These are phyloP conservation scores for Paradisaea rubra DNA, from an alignment of 2,113 vertebrate genomes.

Conservation along the genomic window DNA sequence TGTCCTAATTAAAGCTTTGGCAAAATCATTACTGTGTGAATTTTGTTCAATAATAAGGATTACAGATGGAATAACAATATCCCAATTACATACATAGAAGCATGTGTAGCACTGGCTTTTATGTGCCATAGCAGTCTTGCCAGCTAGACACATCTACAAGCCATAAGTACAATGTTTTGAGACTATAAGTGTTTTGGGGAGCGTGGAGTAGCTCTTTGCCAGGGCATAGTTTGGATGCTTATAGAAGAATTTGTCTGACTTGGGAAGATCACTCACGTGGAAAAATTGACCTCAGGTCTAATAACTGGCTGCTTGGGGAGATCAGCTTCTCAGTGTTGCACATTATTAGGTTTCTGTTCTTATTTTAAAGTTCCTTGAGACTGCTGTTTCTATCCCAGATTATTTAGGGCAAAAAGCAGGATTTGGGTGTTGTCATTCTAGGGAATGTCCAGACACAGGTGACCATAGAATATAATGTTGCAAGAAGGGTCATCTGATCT, in stretches of 20 bases:
- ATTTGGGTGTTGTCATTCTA: background rate
- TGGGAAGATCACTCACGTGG: background rate
- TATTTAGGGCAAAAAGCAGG: background rate
- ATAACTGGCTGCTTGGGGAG: background rate
- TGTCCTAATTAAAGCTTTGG: conserved; percentile 1
- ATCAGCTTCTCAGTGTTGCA: background rate
- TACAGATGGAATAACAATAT: background rate
- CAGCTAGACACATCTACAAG: background rate
- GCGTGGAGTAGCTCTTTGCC: background rate
- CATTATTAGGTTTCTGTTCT: background rate
- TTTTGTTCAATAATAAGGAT: background rate
- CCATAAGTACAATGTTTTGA: background rate
- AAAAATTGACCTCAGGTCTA: background rate
- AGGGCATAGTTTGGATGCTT: background rate
- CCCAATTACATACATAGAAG: background rate
- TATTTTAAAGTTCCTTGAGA: background rate
- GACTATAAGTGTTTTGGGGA: background rate
- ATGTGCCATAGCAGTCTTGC: background rate
- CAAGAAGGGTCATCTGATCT: background rate
- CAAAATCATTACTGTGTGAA: background rate
- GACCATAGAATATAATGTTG: background rate
- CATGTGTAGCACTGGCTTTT: background rate
- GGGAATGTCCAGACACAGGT: background rate
- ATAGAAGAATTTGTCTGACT: background rate
- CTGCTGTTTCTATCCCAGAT: background rate